Evolutionary conservation across 2,113 vertebrate species (phyloP).

Genomic region (Seriola rivoliana): DNA sequence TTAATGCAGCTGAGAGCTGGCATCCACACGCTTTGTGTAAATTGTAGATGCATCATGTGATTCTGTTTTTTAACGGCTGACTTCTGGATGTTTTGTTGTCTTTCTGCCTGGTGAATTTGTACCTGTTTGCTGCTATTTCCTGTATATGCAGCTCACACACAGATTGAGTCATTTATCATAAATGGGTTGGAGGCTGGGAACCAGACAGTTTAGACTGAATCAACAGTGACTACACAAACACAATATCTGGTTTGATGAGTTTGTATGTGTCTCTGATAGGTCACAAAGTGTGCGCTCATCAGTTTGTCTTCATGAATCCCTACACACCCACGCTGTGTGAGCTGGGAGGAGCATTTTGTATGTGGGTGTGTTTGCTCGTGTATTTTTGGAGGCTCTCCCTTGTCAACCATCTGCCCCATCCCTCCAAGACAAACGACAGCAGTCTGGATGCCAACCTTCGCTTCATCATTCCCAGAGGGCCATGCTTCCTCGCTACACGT

Average conservation of each 20-base stretch:
- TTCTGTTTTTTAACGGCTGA: not conserved
- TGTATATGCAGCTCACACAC: not conserved
- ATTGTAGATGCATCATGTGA: not conserved
- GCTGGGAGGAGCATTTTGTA: not conserved
- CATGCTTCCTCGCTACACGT: slow-evolving; percentile 28
- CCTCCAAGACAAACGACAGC: slow-evolving; percentile 41
- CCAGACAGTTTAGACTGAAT: slow-evolving; percentile 24
- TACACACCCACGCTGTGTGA: not conserved
- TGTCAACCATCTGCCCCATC: slow-evolving; percentile 22
- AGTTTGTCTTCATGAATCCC: not conserved
- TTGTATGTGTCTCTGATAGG: slow-evolving; percentile 1
- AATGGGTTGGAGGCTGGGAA: slow-evolving; percentile 17
- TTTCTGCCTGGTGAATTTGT: not conserved
- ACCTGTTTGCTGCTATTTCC: slow-evolving; percentile 3
- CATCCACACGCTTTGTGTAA: too few species aligned
- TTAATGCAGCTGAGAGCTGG: not conserved
- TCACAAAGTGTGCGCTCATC: slow-evolving; percentile 14
- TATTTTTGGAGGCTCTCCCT: slow-evolving; percentile 37
- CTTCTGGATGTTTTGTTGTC: not conserved
- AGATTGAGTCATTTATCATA: slow-evolving; percentile 15
- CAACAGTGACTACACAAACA: slow-evolving; percentile 9
- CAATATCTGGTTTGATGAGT: slow-evolving; percentile 31
- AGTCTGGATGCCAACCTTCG: slow-evolving; percentile 11
- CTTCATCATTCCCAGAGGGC: slow-evolving; percentile 39
- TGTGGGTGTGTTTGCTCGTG: slow-evolving; percentile 20